Evolutionary conservation across 1,140 invertebrate species (phyloP), one percentile per base, ranked within the genome.

Genomic region (Lucilia sericata): DNA sequence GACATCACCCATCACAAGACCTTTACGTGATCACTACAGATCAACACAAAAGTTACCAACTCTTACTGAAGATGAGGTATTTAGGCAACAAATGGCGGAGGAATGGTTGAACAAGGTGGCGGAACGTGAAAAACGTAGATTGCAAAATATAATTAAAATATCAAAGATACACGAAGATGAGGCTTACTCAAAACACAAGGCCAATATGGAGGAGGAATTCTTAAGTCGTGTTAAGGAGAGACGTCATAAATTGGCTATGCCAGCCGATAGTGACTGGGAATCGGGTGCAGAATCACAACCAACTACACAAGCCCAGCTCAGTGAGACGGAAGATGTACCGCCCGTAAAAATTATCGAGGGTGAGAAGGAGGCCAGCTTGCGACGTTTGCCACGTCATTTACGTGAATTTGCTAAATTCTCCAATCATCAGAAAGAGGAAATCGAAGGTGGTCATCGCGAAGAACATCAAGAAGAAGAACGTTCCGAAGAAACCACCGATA

Each of bases 81-180:
- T 96, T 87, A 93, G 95, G 10, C 93, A 95, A 85, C 93, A 94
- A 88, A 96, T 97, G 96, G 96, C 96, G 88, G 93, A 95, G 84
- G 96, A 97, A 90, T 97, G 96, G 90, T 93, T 96, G 88, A 92
- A 93, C 87, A 95, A 96, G 91, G 94, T 97, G 81, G 93, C 94
- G 2, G 95, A 96, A 90, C 92, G 95, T n/a, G 94, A 95, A 85
- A 94, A 96, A 87, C 92, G 96, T 42, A 95, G 94, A 82, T 93
- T 95, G 76, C 93, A 95, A 42, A 96, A 96, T 90, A 93, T 96
- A 17, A 94, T 97, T 19, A 96, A 96, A 91, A 94, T 97, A 78
- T 88, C 88, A 0, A 89, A 90, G 82, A 85, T 90, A 13, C 78
- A 76, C 34, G 88, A 90, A 75, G 88, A 89, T 14, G 86, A 88